These are phyloP conservation scores for Nothocercus julius DNA, from an alignment of 2,113 vertebrate species.

Conservation along the genomic window DNA sequence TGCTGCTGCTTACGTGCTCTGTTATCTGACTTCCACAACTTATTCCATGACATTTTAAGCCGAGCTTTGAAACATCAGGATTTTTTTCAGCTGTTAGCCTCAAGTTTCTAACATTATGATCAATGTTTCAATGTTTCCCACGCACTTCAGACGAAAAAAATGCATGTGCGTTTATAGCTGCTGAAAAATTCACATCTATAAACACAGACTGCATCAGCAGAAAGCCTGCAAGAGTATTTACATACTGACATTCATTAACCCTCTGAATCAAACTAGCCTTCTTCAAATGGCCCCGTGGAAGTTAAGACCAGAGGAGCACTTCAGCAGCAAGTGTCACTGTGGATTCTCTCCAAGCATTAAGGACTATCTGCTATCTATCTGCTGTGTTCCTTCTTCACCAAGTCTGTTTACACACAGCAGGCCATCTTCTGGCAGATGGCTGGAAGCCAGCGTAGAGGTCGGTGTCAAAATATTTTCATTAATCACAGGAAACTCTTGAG, in stretches of 20 bases:
- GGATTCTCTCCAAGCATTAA: neutral
- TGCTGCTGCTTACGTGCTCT: neutral
- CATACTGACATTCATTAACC: conserved; percentile 41
- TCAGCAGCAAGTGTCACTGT: neutral
- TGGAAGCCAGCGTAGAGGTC: conserved; percentile 16
- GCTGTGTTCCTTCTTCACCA: neutral
- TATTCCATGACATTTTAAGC: neutral
- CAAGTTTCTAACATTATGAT: conserved; percentile 1
- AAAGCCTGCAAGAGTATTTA: neutral
- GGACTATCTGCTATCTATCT: neutral
- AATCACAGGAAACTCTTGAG: conserved; percentile 16
- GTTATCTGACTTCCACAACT: neutral
- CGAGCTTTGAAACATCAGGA: neutral
- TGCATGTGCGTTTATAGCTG: conserved; percentile 37
- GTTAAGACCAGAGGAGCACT: neutral
- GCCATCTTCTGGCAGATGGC: neutral
- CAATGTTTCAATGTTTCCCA: conserved; percentile 23
- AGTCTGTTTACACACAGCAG: neutral
- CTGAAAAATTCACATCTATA: conserved; percentile 26
- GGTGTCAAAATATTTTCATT: neutral
- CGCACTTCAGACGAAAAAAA: conserved; percentile 33
- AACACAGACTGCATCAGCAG: conserved; percentile 27
- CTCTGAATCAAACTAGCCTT: neutral
- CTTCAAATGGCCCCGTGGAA: neutral
- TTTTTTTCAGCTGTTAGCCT: neutral